These are phyloP conservation scores for Drosophila dives DNA, from an alignment of 2,888 invertebrate genomes.

Conservation along the genomic window DNA sequence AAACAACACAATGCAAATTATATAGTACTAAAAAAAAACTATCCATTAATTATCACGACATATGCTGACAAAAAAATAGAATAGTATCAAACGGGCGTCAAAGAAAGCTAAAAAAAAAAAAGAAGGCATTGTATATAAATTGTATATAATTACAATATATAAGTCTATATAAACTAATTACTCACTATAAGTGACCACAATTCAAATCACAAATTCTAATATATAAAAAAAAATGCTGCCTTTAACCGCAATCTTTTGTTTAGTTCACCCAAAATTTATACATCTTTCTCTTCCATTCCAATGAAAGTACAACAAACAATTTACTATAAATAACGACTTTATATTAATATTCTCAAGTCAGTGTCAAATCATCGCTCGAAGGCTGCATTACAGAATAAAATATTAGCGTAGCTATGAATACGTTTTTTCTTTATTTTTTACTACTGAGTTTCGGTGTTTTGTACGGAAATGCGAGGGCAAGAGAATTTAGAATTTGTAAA, in stretches of 20 bases:
- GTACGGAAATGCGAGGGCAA: conserved; percentile 22
- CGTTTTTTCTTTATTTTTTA: background rate
- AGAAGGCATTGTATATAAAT: conserved; percentile 50
- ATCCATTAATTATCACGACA: conserved; percentile 20
- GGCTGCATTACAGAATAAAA: background rate
- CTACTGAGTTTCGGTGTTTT: conserved; percentile 12
- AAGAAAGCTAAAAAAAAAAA: conserved; percentile 25
- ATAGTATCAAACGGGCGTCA: conserved; percentile 44
- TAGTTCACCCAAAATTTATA: background rate
- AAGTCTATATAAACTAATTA: too few species aligned
- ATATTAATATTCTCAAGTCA: background rate
- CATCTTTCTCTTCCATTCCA: background rate
- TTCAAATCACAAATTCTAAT: too few species aligned
- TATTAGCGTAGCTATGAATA: conserved; percentile 21
- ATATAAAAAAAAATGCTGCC: conserved; percentile 8
- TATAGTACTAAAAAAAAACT: conserved; percentile 22
- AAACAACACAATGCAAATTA: too few species aligned
- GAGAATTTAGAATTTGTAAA: background rate
- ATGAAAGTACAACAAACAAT: conserved; percentile 22
- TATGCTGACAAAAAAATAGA: conserved; percentile 27
- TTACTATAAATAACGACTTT: conserved; percentile 4
- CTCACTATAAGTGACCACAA: too few species aligned
- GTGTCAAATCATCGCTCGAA: background rate
- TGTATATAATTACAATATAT: too few species aligned
- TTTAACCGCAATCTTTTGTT: background rate